Evolutionary conservation across 2,888 invertebrate species (phyloP), one percentile per base, ranked within the genome.

Genomic region (Bombylius discolor): DNA sequence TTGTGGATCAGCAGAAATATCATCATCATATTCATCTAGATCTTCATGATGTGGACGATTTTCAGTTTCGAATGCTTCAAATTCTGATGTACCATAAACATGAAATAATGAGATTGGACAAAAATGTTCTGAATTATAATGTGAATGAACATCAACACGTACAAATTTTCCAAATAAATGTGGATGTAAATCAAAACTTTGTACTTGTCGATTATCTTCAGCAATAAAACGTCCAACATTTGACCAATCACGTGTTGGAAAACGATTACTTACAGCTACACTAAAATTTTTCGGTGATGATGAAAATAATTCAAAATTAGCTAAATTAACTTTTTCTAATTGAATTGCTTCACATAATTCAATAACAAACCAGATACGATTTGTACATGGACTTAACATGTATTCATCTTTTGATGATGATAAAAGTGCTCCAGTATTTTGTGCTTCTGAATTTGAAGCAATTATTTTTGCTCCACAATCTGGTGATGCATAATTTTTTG

Each of bases 331-430:
- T 75, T 87, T 89, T 71, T 89, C 91, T 5, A 95, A 89, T 76
- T 96, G 96, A 59, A 99, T 89, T 5, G 96, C 90, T 70, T 99
- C 99, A 76, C 99, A 99, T 4, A 99, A 80, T 75, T 99, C 98
- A 4, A 99, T 89, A 36, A 97, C 85, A 73, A 99, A 93, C 95
- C 96, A 94, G 60, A 91, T 87, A 57, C 89, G 83, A 65, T 86
- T 87, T 63, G 87, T 90, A 74, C 99, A 99, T 1, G 94, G 89
- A 71, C 96, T 98, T 58, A 98, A 80, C 87, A 98, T 92, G 73
- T 99, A 99, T 70, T 99, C 98, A 74, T 99, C 99, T 62, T 86
- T 81, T 57, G 90, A 89, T 5, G 91, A 85, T 51, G 89, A 91
- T 52, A 99, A 77, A 50, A 99, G 85, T 50, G 89, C 87, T 70